Conservation (phyloP, 2,888 invertebrate species). For the Muscina levida region DNA sequence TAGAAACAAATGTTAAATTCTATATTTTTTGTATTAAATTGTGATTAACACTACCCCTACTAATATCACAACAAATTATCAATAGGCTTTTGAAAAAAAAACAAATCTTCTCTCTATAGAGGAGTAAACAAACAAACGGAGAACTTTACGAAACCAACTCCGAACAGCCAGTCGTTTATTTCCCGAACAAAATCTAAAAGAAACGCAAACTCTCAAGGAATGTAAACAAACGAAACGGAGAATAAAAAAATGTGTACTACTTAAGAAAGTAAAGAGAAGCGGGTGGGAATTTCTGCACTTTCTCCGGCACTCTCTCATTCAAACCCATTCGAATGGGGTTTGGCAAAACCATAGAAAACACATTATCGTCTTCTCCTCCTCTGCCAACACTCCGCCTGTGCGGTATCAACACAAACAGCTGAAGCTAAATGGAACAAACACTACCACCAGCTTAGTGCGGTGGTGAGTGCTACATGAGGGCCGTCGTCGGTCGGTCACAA, state of each 20-base stretch:
- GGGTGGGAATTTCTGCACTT: conserved; percentile 13
- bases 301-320: not conserved
- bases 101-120: too few relatives aligned
- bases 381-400: not conserved
- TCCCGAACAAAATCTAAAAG: conserved; percentile 2
- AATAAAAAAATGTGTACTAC: not conserved
- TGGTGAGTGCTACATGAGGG: not conserved
- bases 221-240: not conserved
- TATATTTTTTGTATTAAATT: too few relatives aligned
- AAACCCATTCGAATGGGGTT: conserved; percentile 27
- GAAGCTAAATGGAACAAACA: conserved; percentile 11
- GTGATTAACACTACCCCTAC: not conserved
- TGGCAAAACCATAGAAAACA: conserved; percentile 25
- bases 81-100: too few relatives aligned
- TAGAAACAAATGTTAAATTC: too few relatives aligned
- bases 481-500: too few relatives aligned
- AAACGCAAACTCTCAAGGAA: too few relatives aligned
- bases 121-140: conserved; percentile 11
- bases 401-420: conserved; percentile 35
- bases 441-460: not conserved
- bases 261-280: conserved; percentile 1
- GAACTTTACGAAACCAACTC: not conserved
- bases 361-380: too few relatives aligned
- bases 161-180: not conserved
- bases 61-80: not conserved